phyloP scores from a whole-genome alignment of 2,113 vertebrate species.

The Oreotrochilus melanogaster region DNA sequence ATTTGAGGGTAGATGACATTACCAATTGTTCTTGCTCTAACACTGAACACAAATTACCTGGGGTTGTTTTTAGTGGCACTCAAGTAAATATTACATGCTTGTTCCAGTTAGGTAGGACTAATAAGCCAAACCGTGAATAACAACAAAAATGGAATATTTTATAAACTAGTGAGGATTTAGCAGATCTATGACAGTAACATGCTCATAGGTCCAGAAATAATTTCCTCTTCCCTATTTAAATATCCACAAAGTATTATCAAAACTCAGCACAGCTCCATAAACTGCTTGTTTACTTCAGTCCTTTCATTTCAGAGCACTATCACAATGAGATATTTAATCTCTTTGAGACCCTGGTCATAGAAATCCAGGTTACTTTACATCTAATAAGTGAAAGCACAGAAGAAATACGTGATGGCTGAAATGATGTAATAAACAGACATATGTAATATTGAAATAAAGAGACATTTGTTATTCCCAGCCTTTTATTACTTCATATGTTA shows the following conservation, averaged over 20 bases:
- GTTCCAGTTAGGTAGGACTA: background rate
- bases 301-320: slow-evolving; percentile 81
- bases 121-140: background rate
- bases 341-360: slow-evolving; percentile 79
- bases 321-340: slow-evolving; percentile 82
- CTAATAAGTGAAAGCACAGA: background rate
- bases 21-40: too few species aligned
- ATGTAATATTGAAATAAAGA: background rate
- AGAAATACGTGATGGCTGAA: background rate
- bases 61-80: too few species aligned
- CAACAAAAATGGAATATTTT: background rate
- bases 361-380: slow-evolving; percentile 69
- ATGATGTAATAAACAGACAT: too few species aligned
- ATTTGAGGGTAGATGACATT: too few species aligned
- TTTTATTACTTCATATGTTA: background rate
- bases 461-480: background rate
- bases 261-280: background rate
- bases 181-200: background rate
- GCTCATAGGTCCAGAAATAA: background rate
- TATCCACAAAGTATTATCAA: background rate
- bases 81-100: background rate
- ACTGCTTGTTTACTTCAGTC: slow-evolving; percentile 77
- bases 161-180: background rate
- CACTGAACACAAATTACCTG: too few species aligned
- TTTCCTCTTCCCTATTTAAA: background rate